Evolutionary conservation across 2,113 vertebrate genomes (phyloP).

Genomic region (Colistium nudipinnis): DNA sequence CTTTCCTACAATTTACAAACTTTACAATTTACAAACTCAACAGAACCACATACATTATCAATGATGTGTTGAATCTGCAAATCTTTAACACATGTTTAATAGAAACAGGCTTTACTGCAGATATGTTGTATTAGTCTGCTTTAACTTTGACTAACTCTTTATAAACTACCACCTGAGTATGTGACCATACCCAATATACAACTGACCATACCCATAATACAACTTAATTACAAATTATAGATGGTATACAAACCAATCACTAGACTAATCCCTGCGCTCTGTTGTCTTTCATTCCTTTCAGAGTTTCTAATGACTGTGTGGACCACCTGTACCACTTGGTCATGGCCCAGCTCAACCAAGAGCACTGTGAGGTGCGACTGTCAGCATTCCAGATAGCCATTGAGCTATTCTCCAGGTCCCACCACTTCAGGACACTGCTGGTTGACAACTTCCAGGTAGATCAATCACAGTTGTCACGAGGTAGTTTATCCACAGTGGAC

Average conservation of each 20-base stretch:
- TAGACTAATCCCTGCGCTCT: background rate
- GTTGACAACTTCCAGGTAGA: slow-evolving; percentile 86
- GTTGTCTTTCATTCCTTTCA: background rate
- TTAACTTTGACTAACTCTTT: background rate
- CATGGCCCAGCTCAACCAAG: slow-evolving; percentile 85
- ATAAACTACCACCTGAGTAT: background rate
- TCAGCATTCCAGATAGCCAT: slow-evolving; percentile 87
- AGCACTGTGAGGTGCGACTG: slow-evolving; percentile 89
- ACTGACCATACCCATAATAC: background rate
- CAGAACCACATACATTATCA: too few relatives aligned
- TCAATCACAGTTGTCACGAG: background rate
- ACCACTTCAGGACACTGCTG: slow-evolving; percentile 86
- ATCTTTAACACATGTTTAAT: background rate
- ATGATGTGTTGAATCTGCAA: too few relatives aligned
- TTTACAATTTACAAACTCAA: too few relatives aligned
- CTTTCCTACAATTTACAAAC: too few relatives aligned
- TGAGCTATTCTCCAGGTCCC: slow-evolving; percentile 90
- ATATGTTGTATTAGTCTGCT: background rate
- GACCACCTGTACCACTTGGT: slow-evolving; percentile 85
- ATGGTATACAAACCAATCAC: background rate
- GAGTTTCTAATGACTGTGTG: slow-evolving; percentile 85
- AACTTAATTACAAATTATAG: background rate
- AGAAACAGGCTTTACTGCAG: background rate
- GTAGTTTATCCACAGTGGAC: background rate
- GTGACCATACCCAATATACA: background rate